Base-by-base conservation (phyloP, 2,113 vertebrate genomes). In the Polyodon spathula region DNA sequence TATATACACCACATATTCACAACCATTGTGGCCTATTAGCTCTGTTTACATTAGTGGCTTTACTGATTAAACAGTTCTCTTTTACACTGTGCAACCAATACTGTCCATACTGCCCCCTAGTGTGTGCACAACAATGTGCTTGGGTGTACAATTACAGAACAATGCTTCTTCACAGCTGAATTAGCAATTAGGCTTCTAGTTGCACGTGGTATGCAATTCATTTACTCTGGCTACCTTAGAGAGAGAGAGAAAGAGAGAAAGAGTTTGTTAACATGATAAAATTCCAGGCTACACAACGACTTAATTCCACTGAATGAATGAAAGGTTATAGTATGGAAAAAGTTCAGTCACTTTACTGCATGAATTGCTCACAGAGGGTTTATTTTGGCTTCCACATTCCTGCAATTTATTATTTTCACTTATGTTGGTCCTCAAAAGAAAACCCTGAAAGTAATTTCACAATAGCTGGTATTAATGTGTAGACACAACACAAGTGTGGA, bases 301-400 rank as follows among this genome's bases (percentile, higher is more conserved):
- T 16, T 63, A 38, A 65, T 44, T 59, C 40, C 16, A 15, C 42
- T 46, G 51, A 59, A 37, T 17, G 58, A 62, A 42, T 54, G 10
- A 62, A 70, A 66, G 54, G 58, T 61, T 68, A 60, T 46, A 40
- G 68, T 43, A 62, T 66, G 70, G 74, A 77, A 78, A 27, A 77
- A 77, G 54, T 62, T 60, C 56, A 53, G 66, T 67, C 61, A 52
- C 40, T 60, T 54, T 37, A 61, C 64, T 60, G 44, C 51, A 61
- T 61, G 69, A 66, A 66, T 61, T 59, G 53, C 62, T 71, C 69
- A 41, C 67, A 68, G 27, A 27, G 68, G 14, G 12, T 50, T 64
- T 62, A 37, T 58, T 66, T 71, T 68, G 59, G 58, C 64, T 39
- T 71, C 50, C 61, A 61, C 56, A 58, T 57, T 73, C 54, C 53